Percentiles rank a stretch among this genome's conserved stretches.
Conservation (phyloP, 2,797 vertebrate species). For the Dromococcyx pavoninus region DNA sequence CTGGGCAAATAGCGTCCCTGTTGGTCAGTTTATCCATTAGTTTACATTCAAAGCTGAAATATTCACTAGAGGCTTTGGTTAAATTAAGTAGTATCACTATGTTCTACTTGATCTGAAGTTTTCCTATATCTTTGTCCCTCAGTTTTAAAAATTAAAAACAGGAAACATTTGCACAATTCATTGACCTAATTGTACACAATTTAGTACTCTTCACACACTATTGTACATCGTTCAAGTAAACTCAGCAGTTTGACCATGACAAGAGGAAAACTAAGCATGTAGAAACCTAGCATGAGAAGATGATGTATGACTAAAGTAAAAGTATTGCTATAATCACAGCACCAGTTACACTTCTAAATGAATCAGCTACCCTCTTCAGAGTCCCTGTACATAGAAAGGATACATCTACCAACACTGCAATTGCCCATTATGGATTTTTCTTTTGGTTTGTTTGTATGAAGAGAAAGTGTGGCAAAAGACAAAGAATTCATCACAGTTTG, state of each 20-base stretch:
- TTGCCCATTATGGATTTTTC: constrained; percentile 74
- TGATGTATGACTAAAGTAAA: constrained; percentile 62
- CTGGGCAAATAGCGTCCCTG: constrained; percentile 65
- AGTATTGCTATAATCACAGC: constrained; percentile 81
- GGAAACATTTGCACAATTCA: constrained; percentile 77
- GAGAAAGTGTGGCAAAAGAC: constrained; percentile 53
- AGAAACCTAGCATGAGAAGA: constrained; percentile 61
- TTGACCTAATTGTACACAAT: constrained; percentile 76
- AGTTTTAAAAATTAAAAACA: constrained; percentile 65
- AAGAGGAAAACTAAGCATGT: constrained; percentile 74
- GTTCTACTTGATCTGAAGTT: constrained; percentile 78
- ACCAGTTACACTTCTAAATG: constrained; percentile 77
- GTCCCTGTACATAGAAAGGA: constrained; percentile 70
- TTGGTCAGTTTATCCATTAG: constrained; percentile 80
- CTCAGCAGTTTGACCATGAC: constrained; percentile 70
- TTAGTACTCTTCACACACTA: constrained; percentile 73
- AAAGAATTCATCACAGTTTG: constrained; percentile 81
- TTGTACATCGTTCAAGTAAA: constrained; percentile 81
- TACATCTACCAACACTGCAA: constrained; percentile 68
- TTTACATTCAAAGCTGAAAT: constrained; percentile 88
- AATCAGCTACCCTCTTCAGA: constrained; percentile 64
- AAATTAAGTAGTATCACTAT: constrained; percentile 85
- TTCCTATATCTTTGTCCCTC: constrained; percentile 59
- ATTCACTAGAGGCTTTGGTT: constrained; percentile 89
- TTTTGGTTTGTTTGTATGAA: constrained; percentile 79